A percentile compares a stretch with the other conserved stretches of the same genome.
These are phyloP conservation scores for Rhinolophus ferrumequinum DNA, from an alignment of 2,113 vertebrate genomes.

Conservation along the genomic window DNA sequence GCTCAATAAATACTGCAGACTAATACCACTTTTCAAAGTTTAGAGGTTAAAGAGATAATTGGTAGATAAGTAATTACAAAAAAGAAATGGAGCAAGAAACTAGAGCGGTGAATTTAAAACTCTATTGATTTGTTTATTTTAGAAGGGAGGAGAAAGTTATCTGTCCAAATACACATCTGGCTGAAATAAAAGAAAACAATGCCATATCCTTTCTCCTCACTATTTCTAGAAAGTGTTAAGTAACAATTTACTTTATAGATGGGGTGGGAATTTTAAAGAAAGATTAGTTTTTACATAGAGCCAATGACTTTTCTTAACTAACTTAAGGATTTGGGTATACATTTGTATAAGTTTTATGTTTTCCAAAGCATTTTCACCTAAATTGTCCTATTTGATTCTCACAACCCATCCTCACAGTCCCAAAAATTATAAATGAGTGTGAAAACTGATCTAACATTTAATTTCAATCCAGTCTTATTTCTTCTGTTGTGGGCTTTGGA, in stretches of 20 bases:
- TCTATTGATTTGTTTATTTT: conserved; percentile 70
- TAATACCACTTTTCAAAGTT: conserved; percentile 71
- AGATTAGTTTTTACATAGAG: neutral
- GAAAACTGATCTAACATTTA: conserved; percentile 68
- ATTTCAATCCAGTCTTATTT: conserved; percentile 58
- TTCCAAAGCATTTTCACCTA: conserved; percentile 15
- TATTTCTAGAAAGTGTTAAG: conserved; percentile 27
- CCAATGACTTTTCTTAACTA: conserved; percentile 30
- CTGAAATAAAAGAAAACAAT: neutral
- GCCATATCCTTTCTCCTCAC: neutral
- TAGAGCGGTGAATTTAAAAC: conserved; percentile 41
- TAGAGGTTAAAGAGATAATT: conserved; percentile 65
- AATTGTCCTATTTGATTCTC: neutral
- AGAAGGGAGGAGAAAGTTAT: conserved; percentile 54
- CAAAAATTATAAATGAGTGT: neutral
- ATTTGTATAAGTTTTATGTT: neutral
- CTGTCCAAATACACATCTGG: conserved; percentile 60
- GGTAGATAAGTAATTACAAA: neutral
- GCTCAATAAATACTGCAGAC: conserved; percentile 62
- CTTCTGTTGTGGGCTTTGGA: conserved; percentile 19
- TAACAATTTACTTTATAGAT: neutral
- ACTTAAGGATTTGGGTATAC: neutral
- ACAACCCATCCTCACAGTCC: neutral
- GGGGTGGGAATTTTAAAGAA: neutral
- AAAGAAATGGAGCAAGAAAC: conserved; percentile 40